Percentiles rank a stretch among this genome's conserved stretches.
These are phyloP conservation scores for Spisula subtruncata DNA, from an alignment of 2,888 invertebrate genomes.

Conservation along the genomic window DNA sequence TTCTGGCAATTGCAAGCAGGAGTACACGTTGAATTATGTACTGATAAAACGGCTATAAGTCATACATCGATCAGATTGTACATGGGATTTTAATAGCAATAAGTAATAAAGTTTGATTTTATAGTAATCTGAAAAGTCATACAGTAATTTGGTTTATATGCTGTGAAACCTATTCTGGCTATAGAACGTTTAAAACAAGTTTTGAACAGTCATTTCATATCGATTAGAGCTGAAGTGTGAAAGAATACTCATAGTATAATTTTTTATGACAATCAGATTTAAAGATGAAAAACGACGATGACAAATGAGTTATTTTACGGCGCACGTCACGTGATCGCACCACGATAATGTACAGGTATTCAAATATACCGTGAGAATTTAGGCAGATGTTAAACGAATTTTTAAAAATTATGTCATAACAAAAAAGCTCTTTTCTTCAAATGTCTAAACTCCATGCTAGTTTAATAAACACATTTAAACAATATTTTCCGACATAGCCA, in stretches of 20 bases:
- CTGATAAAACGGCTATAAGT: no score
- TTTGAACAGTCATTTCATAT: neutral
- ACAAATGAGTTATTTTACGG: neutral
- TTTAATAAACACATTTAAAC: conserved; percentile 15
- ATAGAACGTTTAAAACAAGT: no score
- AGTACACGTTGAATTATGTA: no score
- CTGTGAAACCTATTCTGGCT: no score
- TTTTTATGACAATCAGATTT: neutral
- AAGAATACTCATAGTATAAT: no score
- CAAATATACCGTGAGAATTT: neutral
- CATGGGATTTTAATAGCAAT: no score
- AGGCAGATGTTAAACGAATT: neutral
- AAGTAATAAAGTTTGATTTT: no score
- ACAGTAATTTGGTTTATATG: no score
- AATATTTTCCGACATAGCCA: neutral
- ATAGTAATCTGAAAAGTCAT: no score
- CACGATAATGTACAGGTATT: no score
- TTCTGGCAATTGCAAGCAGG: no score
- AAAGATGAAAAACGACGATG: neutral
- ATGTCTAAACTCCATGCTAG: neutral
- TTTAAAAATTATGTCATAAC: neutral
- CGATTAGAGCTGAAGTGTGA: neutral
- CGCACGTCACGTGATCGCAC: neutral
- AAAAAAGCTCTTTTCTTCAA: neutral
- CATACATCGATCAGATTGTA: no score